Base-by-base conservation (phyloP, 1,140 invertebrate species). In the Ceratosolen fusciceps region DNA sequence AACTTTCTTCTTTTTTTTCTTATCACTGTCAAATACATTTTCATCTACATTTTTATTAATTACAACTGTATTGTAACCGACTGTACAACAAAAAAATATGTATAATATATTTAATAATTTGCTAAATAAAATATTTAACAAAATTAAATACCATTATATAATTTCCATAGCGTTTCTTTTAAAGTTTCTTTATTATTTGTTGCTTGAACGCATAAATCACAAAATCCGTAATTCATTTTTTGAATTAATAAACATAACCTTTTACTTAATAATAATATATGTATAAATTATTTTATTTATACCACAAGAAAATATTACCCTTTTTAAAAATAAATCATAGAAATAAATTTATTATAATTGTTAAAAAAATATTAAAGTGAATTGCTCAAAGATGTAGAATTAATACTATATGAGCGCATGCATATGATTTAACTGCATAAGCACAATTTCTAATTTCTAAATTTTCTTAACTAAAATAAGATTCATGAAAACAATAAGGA, bases 41-140 rank as follows among this genome's bases (percentile, higher is more conserved):
- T 91, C 91, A 80, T 91, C 86, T 31, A 91, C 43, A 67, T 83
- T 84, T 76, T 86, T 87, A 84, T 92, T 91, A 62, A 92, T 81
- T 56, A 87, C 90, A 26, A 91, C 81, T 10, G 88, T 90, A 78
- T 83, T 84, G 71, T 89, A 92, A 71, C 90, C 91, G 73, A 88
- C 89, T 91, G 74, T 19, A 83, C 84, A 82, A 72, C 67, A 77
- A 52, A 75, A 43, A 60, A 37, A 74, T 70, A 52, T 74, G 56
- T 58, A 14, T n/a, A 62, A 72, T 37, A 71, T 47, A 60, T 62
- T 10, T 72, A 76, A 60, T 68, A 12, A 43, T 52, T 52, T 52
- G 49, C n/a, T 52, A 19, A 52, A 52, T 47, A 16, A 8, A 52
- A 52, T 52, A 74, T 52, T 52, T 5, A 52, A 34, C 72, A 74